Evolutionary conservation across 1,140 invertebrate species (phyloP).

Genomic region (Pollicipes pollicipes): DNA sequence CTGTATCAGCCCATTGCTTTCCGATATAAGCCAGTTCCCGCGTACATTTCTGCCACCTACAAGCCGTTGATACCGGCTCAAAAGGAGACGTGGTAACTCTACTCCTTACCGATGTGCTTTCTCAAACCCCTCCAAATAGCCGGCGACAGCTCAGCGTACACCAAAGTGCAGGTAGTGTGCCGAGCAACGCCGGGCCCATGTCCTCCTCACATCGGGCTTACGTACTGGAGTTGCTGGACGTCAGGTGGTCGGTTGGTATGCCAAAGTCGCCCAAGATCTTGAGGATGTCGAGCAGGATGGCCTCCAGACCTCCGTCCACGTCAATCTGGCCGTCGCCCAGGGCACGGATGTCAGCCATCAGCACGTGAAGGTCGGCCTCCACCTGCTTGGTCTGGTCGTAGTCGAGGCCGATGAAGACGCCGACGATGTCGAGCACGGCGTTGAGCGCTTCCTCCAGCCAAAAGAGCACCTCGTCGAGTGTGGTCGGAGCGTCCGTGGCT

Average conservation of each 20-base stretch:
- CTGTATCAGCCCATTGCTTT: too few species aligned
- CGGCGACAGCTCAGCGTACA: too few species aligned
- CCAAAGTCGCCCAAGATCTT: neutral
- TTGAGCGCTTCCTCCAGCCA: neutral
- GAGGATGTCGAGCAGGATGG: neutral
- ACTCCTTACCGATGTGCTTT: too few species aligned
- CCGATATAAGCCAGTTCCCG: too few species aligned
- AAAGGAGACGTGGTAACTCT: too few species aligned
- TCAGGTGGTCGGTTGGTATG: neutral
- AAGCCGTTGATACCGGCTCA: too few species aligned
- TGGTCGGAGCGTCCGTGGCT: neutral
- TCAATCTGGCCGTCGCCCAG: neutral
- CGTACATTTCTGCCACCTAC: too few species aligned
- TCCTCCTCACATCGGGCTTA: too few species aligned
- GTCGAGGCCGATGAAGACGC: neutral
- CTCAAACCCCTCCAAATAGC: too few species aligned
- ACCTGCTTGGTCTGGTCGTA: neutral
- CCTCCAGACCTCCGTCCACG: neutral
- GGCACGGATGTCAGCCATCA: neutral
- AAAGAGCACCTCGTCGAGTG: neutral
- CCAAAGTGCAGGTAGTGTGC: too few species aligned
- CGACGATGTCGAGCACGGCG: neutral
- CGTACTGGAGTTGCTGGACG: too few species aligned
- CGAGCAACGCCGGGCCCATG: too few species aligned
- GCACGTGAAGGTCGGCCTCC: neutral